Base-by-base conservation (phyloP, 2,888 invertebrate genomes). In the Galeruca laticollis region DNA sequence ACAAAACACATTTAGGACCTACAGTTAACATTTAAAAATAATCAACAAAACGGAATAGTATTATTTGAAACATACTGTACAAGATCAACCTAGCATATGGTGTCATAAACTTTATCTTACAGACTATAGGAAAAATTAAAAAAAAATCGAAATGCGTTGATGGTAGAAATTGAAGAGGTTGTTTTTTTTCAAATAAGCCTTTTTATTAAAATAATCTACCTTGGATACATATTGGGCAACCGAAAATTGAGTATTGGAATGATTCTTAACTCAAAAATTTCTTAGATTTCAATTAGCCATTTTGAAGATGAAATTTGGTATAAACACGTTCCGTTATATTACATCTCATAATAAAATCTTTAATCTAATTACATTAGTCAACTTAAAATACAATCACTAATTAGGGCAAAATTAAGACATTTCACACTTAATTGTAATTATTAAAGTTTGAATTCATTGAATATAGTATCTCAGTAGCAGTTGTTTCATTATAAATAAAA, bases 61-160 rank as follows among this genome's bases (percentile, higher is more conserved):
- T 76, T 77, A 76, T 73, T 66, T 76, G 76, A 77, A 78, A 77
- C 76, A 77, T 73, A 64, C 74, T 76, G 74, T 71, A 73, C 52
- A 72, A 69, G 70, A 73, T 76, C 77, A 76, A 78, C 74, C 71
- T 66, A 74, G 71, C 62, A 59, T 62, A 61, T 73, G 66, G 69
- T 67, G 70, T 72, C 66, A 59, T 70, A 65, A 68, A 60, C 69
- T 59, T n/a, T 60, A 70, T 60, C 63, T 69, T 72, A 72, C 51
- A 49, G 59, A 70, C 62, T 70, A 70, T 63, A 68, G 47, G 57
- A 59, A 62, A 63, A 66, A 67, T 52, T 49, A 52, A 43, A 68
- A 60, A 61, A 69, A 73, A 69, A 60, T 60, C 51, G 71, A 71
- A 72, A 66, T 61, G 65, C 65, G 57, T 60, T 65, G 52, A 73